Conservation (phyloP, 2,888 invertebrate genomes). For the Archips xylosteana region DNA sequence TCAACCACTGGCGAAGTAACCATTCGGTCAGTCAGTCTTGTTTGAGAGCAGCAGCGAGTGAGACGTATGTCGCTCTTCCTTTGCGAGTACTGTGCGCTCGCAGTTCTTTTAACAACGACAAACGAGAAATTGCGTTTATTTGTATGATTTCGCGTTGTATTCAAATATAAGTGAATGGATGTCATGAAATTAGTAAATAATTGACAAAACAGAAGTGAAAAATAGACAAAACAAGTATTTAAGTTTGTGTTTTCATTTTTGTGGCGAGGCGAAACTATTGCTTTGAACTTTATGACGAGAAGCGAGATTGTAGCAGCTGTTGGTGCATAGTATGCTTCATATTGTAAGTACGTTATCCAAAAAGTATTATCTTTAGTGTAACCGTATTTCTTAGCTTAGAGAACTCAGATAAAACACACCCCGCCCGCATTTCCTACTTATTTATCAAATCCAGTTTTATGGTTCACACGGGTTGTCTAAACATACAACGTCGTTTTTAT, state of each 20-base stretch:
- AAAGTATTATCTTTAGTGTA: slow-evolving; percentile 21
- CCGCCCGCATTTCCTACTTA: slow-evolving; percentile 27
- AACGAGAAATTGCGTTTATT: slow-evolving; percentile 43
- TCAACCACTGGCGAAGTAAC: slow-evolving; percentile 28
- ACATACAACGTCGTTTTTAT: neutral
- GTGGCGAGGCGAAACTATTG: slow-evolving; percentile 62
- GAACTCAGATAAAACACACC: slow-evolving; percentile 36
- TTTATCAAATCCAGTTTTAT: slow-evolving; percentile 6
- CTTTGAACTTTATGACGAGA: slow-evolving; percentile 53
- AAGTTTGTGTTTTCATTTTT: slow-evolving; percentile 74
- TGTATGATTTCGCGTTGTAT: slow-evolving; percentile 41
- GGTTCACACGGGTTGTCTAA: neutral
- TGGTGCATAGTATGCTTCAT: slow-evolving; percentile 80
- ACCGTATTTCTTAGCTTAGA: slow-evolving; percentile 15
- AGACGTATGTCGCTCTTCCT: slow-evolving; percentile 73
- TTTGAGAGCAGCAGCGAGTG: slow-evolving; percentile 63
- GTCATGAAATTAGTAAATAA: slow-evolving; percentile 19
- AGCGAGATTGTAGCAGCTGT: slow-evolving; percentile 72
- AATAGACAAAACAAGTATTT: slow-evolving; percentile 62
- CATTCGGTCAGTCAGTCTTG: slow-evolving; percentile 51
- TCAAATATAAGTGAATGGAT: slow-evolving; percentile 33
- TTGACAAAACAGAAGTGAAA: slow-evolving; percentile 28
- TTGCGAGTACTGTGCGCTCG: slow-evolving; percentile 82
- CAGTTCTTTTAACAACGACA: slow-evolving; percentile 57
- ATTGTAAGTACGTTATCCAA: slow-evolving; percentile 70